Evolutionary conservation across 2,113 vertebrate species (phyloP).

Genomic region (Mesoclemmys tuberculata): DNA sequence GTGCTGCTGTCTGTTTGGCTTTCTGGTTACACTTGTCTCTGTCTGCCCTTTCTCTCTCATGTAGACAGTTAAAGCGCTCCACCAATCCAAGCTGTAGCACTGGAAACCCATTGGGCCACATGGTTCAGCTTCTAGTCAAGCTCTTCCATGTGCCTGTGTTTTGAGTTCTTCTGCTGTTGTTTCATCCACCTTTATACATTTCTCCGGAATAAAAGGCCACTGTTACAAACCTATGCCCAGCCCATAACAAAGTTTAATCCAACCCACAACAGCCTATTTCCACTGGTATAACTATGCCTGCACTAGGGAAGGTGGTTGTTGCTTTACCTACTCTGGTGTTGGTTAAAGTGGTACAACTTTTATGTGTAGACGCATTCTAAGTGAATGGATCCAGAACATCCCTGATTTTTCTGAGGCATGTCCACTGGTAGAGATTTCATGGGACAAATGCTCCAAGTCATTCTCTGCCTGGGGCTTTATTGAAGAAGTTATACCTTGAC

Average conservation of each 20-base stretch:
- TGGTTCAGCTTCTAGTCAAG: neutral
- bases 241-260: neutral
- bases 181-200: neutral
- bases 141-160: neutral
- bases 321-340: neutral
- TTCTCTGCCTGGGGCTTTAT: neutral
- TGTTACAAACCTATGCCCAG: neutral
- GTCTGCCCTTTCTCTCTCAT: neutral
- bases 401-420: neutral
- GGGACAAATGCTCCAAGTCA: rapidly evolving
- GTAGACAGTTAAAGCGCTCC: no score
- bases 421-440: neutral
- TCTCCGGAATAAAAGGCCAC: no score
- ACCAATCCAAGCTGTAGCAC: neutral
- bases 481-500: rapidly evolving
- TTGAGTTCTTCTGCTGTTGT: neutral
- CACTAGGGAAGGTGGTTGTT: neutral
- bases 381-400: neutral
- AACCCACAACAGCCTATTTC: neutral
- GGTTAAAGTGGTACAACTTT: neutral
- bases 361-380: neutral
- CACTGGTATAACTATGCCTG: neutral
- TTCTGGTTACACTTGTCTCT: neutral
- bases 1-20: neutral
- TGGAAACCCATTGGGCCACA: neutral